Base-by-base conservation (phyloP, 1,140 invertebrate species). In the Dryas iulia region DNA sequence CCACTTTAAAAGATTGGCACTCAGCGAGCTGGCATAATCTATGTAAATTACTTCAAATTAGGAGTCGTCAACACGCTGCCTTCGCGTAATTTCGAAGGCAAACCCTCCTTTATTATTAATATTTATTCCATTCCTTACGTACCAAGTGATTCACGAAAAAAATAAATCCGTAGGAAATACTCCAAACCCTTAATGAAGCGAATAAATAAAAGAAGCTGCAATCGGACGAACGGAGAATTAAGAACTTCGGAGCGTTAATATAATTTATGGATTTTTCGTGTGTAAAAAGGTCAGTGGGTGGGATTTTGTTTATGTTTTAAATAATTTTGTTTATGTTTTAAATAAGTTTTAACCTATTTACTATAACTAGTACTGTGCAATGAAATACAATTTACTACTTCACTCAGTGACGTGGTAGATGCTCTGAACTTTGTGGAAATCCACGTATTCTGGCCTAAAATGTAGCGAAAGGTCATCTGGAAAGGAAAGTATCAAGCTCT, bases 21-120 rank as follows among this genome's bases (percentile, higher is more conserved):
- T 91, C 89, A 91, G 77, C 89, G 89, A 87, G 79, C 87, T 80
- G 86, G 84, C 86, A 89, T 91, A 91, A 91, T 91, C 87, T 89
- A 91, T 89, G 89, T 80, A 91, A 91, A 91, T 91, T 85, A 91
- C 86, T 80, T 87, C 85, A 91, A 91, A 91, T 91, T 91, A 91
- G 87, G 86, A 91, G 79, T 89, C 84, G 86, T 89, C 87, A 89
- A 88, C 87, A 90, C 86, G 77, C 76, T 79, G 76, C 73, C 86
- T 85, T 77, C 79, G 69, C 71, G 81, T 86, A 88, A 89, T 88
- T 89, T 86, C 74, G 82, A 80, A 89, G 78, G 87, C 86, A 88
- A 90, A 87, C 88, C 88, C 86, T 87, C 86, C 35, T 77, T 87
- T 90, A 90, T 90, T 90, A 89, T 90, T 90, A 88, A 91, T 91